These are phyloP conservation scores for Hemichromis elongatus DNA, from an alignment of 2,113 vertebrate genomes.

Conservation along the genomic window DNA sequence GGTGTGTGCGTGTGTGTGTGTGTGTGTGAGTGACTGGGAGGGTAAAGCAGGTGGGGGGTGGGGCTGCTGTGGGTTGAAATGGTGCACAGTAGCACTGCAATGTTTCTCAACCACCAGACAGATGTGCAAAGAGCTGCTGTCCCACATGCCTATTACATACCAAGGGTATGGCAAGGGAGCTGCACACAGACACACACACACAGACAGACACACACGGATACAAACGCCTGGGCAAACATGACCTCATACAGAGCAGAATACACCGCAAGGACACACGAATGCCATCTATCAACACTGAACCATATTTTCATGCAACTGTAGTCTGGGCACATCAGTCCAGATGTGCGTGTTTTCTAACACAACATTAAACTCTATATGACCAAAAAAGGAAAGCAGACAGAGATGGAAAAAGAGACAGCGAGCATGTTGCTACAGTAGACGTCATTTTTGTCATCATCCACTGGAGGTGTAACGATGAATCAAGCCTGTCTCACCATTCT, in stretches of 20 bases:
- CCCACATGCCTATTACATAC: conserved; percentile 48
- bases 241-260: conserved; percentile 38
- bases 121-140: conserved; percentile 52
- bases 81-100: conserved; percentile 42
- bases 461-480: conserved; percentile 31
- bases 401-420: background rate
- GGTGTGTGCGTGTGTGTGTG: too few species aligned
- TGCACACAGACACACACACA: background rate
- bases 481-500: background rate
- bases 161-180: conserved; percentile 20
- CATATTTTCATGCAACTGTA: background rate
- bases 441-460: conserved; percentile 34
- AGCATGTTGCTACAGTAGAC: background rate
- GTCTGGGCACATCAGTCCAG: background rate
- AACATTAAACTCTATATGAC: conserved; percentile 30
- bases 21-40: background rate
- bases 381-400: background rate
- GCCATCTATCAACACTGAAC: conserved; percentile 7
- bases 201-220: background rate
- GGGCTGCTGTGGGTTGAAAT: conserved; percentile 33
- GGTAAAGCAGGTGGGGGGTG: conserved; percentile 50
- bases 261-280: conserved; percentile 41
- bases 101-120: conserved; percentile 44
- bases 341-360: background rate
- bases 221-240: background rate